A percentile compares a stretch with the other conserved stretches of the same genome.
Conservation (phyloP, 1,140 invertebrate genomes). For the Eriocheir sinensis region DNA sequence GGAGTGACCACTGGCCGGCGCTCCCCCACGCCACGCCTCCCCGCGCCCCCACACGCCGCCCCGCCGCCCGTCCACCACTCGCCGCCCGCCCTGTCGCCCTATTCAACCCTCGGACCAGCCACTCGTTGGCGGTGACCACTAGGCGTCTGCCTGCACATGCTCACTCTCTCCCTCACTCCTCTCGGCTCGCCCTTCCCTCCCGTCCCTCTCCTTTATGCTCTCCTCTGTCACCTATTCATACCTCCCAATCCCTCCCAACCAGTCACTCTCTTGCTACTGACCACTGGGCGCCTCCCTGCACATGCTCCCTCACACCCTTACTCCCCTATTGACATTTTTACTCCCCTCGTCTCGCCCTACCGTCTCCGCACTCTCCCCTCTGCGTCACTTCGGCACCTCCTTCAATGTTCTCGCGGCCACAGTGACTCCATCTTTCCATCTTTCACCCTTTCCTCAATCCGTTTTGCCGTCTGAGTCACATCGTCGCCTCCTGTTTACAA, state of each 20-base stretch:
- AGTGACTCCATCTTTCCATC: background rate
- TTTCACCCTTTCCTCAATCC: background rate
- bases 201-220: too few relatives aligned
- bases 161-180: too few relatives aligned
- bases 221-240: too few relatives aligned
- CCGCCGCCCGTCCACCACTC: background rate
- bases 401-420: too few relatives aligned
- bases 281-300: slow-evolving; percentile 33
- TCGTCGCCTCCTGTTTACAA: background rate
- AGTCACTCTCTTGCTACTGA: slow-evolving; percentile 29
- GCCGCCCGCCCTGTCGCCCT: slow-evolving; percentile 1
- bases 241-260: too few relatives aligned
- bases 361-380: background rate
- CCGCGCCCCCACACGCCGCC: background rate
- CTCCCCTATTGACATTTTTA: too few relatives aligned
- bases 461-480: too few relatives aligned
- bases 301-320: too few relatives aligned
- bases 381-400: background rate
- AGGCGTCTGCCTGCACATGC: too few relatives aligned
- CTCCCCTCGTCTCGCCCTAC: slow-evolving; percentile 6
- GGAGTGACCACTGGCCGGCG: slow-evolving; percentile 32
- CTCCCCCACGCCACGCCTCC: slow-evolving; percentile 33
- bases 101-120: too few relatives aligned
- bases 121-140: too few relatives aligned
- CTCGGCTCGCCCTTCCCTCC: too few relatives aligned